Evolutionary conservation across 2,797 vertebrate genomes (phyloP), one percentile per base, ranked within the genome.

Genomic region (Gallinago nigripennis): DNA sequence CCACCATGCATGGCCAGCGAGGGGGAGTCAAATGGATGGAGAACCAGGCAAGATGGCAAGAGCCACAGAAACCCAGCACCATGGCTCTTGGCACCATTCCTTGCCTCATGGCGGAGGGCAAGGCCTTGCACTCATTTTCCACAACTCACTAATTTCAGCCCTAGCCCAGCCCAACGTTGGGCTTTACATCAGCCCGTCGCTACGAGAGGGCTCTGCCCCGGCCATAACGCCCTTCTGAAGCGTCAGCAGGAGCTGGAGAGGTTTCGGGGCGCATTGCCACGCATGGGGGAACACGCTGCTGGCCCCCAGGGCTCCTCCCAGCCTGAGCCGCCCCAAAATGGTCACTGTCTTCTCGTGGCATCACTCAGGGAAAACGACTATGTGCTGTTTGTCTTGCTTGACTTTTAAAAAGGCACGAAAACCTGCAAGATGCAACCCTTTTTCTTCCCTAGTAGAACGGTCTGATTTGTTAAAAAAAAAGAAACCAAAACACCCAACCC

Each of bases 1-100:
- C 25, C 25, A 0, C 23, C 83, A 77, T 0, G 3, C 12, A 11
- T 16, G 5, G 48, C 17, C 9, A 0, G 19, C 0, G 5, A 83
- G 27, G 41, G 24, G 24, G n/a, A 37, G 58, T 12, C 2, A 5
- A 61, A 12, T 30, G 10, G 23, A 43, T 1, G 10, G 18, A 43
- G 30, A 37, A 6, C 35, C 31, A 46, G 56, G 17, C 20, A 6
- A 3, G 56, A 61, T 2, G 5, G 51, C 16, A 2, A 11, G 20
- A 60, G 12, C 60, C 5, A 1, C 14, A 41, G 30, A 48, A 72
- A 39, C 39, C 33, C 88, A 79, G 73, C 3, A 2, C 57, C 57
- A 3, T 0, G 1, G 51, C 35, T 27, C 71, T 57, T 0, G 1
- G 35, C 6, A 7, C 50, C n/a, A 10, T 25, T n/a, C 61, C 77